Evolutionary conservation across 37 sponge, comb jelly and placozoan species (phyloP), one percentile per base, ranked within the genome.

Genomic region (Dysidea cf. avara): DNA sequence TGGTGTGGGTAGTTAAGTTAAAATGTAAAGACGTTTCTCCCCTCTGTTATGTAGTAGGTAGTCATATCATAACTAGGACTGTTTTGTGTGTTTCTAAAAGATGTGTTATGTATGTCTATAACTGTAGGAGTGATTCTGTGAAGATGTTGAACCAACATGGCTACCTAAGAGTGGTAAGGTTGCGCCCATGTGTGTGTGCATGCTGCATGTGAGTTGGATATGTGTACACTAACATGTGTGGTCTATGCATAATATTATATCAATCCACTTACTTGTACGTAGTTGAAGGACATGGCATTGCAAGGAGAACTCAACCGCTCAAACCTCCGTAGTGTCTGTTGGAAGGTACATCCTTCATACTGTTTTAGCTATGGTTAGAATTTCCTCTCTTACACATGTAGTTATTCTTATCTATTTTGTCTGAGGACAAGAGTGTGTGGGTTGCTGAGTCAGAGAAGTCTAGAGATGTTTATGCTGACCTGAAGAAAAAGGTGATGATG

Each of bases 81-180:
- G n/a, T n/a, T n/a, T n/a, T n/a, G n/a, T n/a, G n/a, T n/a, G n/a
- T n/a, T n/a, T n/a, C n/a, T n/a, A n/a, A n/a, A n/a, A n/a, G n/a
- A n/a, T n/a, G n/a, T n/a, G n/a, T n/a, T n/a, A n/a, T 53, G 50
- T 43, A 7, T 14, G 7, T 29, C 25, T 29, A 9, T 49, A 2
- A 40, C n/a, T 28, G 11, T 30, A 85, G 86, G 86, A 50, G 66
- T 50, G 86, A 85, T 21, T 59, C 60, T 21, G 72, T 66, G 43
- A 71, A 73, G 73, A 72, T 85, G 6, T 64, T 85, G 2, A 78
- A 49, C 53, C 86, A 85, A 52, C 60, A 68, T 47, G 86, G 86
- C 66, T 85, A 85, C 47, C 38, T 85, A 26, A 76, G 78, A 30
- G 86, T 85, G 32, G 68, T 67, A 67, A 46, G 64, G 12, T n/a